Conservation (phyloP, 2,888 invertebrate species). For the Idaea dimidiata region DNA sequence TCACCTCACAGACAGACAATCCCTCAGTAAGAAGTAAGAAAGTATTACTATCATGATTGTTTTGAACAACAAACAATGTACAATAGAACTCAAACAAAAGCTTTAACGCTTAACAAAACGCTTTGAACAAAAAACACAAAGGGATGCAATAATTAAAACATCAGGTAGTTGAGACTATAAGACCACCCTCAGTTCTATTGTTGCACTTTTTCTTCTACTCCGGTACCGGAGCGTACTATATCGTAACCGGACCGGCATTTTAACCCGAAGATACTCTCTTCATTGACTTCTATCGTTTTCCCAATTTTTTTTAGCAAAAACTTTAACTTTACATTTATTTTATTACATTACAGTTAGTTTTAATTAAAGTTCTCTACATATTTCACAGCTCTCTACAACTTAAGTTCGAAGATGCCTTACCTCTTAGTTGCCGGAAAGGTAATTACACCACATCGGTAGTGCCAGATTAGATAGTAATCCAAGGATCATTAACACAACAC, state of each 20-base stretch:
- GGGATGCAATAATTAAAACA: slow-evolving; percentile 54
- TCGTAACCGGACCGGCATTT: neutral
- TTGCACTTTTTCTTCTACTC: slow-evolving; percentile 26
- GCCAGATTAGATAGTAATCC: slow-evolving; percentile 23
- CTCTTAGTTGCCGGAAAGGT: neutral
- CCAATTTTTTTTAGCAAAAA: neutral
- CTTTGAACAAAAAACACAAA: slow-evolving; percentile 42
- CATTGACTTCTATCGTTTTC: too few relatives aligned
- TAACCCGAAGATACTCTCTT: neutral
- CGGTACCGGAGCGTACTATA: neutral
- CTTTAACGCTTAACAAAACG: slow-evolving; percentile 35
- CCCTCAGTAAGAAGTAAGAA: neutral
- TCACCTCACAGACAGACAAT: neutral
- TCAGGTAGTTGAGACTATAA: slow-evolving; percentile 56
- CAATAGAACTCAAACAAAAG: slow-evolving; percentile 33
- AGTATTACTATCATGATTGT: neutral
- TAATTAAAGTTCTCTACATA: neutral
- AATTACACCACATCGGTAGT: neutral
- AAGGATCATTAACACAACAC: slow-evolving; percentile 47
- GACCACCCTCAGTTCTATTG: slow-evolving; percentile 41
- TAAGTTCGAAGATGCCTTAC: neutral
- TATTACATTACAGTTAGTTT: too few relatives aligned
- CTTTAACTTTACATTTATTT: too few relatives aligned
- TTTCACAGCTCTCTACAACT: neutral
- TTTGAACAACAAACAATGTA: slow-evolving; percentile 7